These are phyloP conservation scores for Sciurus vulgaris DNA, from an alignment of 2,797 vertebrate genomes.

Conservation along the genomic window DNA sequence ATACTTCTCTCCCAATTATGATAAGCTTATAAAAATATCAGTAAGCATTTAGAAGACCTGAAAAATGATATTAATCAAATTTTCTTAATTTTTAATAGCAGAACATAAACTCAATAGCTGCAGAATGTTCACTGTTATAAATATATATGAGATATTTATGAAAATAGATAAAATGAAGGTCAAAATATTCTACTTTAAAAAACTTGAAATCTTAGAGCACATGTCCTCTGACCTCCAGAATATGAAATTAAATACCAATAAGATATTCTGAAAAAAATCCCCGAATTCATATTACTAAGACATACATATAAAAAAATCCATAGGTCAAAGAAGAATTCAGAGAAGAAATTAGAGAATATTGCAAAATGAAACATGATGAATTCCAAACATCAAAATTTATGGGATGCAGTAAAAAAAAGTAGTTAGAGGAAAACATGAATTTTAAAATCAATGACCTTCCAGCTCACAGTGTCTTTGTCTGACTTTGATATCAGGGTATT, in stretches of 20 bases:
- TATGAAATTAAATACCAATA: background rate
- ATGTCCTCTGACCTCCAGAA: background rate
- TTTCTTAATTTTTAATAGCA: background rate
- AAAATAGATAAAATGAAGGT: background rate
- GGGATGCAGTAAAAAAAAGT: background rate
- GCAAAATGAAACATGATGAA: background rate
- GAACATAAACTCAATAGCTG: background rate
- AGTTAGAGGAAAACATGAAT: background rate
- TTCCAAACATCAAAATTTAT: background rate
- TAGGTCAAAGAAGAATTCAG: background rate
- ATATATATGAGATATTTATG: background rate
- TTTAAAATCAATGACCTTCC: background rate
- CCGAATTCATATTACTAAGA: background rate
- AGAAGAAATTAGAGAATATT: background rate
- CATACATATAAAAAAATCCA: background rate
- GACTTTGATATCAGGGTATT: background rate
- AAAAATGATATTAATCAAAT: background rate
- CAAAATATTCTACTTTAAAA: background rate
- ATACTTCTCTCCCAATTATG: background rate
- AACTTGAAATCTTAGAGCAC: background rate
- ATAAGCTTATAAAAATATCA: background rate
- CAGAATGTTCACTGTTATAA: background rate
- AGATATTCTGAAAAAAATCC: background rate
- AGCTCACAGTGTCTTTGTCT: background rate
- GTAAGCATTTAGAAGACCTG: background rate